Evolutionary conservation across 2,888 invertebrate genomes (phyloP).

Genomic region (Folsomia manolachei): DNA sequence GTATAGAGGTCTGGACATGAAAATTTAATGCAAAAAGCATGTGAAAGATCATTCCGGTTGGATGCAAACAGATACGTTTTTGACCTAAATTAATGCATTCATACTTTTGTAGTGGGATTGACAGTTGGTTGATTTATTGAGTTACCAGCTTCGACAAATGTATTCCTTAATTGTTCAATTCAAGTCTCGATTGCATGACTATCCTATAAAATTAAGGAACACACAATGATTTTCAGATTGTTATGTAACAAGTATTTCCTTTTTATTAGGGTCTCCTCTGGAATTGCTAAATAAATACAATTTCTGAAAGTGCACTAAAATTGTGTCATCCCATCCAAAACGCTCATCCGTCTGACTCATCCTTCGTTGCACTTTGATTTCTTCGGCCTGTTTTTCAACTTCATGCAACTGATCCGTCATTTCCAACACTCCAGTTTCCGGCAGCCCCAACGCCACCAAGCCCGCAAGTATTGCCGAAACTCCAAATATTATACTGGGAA

Average conservation of each 20-base stretch:
- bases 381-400: slow-evolving; percentile 31
- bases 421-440: slow-evolving; percentile 45
- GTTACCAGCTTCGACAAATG: too few relatives aligned
- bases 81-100: not conserved
- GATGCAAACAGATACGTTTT: not conserved
- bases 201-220: too few relatives aligned
- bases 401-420: slow-evolving; percentile 42
- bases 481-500: slow-evolving; percentile 46
- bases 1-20: too few relatives aligned
- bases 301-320: not conserved
- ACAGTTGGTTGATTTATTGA: not conserved
- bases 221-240: too few relatives aligned
- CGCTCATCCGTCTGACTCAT: not conserved
- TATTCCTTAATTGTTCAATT: too few relatives aligned
- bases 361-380: slow-evolving; percentile 10
- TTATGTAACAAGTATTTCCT: too few relatives aligned
- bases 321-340: not conserved
- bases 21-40: too few relatives aligned
- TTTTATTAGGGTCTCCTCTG: too few relatives aligned
- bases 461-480: slow-evolving; percentile 31
- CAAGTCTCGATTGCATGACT: too few relatives aligned
- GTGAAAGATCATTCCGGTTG: not conserved
- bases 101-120: not conserved
- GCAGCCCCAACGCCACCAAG: slow-evolving; percentile 35
- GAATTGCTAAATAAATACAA: too few relatives aligned